These are phyloP conservation scores for Ptiloglossa arizonensis DNA, from an alignment of 1,140 invertebrate genomes.

Conservation along the genomic window DNA sequence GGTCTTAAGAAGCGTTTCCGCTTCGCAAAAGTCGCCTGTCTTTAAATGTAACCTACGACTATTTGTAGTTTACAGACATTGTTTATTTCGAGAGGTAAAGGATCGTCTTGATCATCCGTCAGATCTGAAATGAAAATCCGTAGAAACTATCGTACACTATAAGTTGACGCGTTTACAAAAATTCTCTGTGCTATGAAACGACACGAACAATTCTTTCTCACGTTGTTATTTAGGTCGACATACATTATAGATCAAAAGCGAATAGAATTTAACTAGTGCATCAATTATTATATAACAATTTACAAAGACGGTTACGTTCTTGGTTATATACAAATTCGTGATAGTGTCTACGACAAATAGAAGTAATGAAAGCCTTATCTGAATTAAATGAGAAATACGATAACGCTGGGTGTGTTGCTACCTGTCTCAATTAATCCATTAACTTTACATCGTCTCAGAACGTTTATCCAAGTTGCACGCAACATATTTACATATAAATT, in stretches of 20 bases:
- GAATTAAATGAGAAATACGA: slow-evolving; percentile 44
- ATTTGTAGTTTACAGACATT: neutral
- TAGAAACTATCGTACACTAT: slow-evolving; percentile 23
- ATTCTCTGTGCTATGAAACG: slow-evolving; percentile 22
- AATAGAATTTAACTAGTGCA: slow-evolving; percentile 63
- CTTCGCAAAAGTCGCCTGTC: neutral
- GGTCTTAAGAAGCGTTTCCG: neutral
- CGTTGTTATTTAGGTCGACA: slow-evolving; percentile 9
- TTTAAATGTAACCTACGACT: slow-evolving; percentile 14
- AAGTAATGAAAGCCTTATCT: slow-evolving; percentile 46
- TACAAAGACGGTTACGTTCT: slow-evolving; percentile 71
- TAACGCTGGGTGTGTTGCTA: slow-evolving; percentile 37
- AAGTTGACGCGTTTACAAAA: slow-evolving; percentile 37
- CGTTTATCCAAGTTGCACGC: slow-evolving; percentile 75
- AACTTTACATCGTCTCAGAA: slow-evolving; percentile 44
- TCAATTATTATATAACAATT: slow-evolving; percentile 71
- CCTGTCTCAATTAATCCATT: slow-evolving; percentile 41
- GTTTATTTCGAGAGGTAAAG: neutral
- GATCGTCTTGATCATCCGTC: neutral
- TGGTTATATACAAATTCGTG: slow-evolving; percentile 54
- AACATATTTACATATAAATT: slow-evolving; percentile 77
- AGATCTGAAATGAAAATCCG: slow-evolving; percentile 18
- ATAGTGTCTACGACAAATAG: slow-evolving; percentile 31
- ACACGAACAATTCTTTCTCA: slow-evolving; percentile 24
- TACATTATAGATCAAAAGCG: slow-evolving; percentile 46